Conservation (phyloP, 2,113 vertebrate genomes). For the Orycteropus afer region DNA sequence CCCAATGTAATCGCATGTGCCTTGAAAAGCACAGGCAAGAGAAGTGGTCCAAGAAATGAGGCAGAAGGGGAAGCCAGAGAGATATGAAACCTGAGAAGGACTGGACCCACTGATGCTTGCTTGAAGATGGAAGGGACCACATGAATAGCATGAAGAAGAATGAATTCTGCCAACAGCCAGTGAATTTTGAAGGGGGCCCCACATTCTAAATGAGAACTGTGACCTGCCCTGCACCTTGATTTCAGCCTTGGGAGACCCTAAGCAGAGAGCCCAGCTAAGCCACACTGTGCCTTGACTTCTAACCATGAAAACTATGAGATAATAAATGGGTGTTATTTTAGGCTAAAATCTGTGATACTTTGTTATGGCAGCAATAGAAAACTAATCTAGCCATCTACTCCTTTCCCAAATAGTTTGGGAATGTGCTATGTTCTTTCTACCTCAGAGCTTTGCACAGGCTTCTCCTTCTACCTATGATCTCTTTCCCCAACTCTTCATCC, state of each 20-base stretch:
- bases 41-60: not conserved
- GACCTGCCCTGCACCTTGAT: not conserved
- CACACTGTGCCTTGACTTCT: not conserved
- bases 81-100: not conserved
- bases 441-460: not conserved
- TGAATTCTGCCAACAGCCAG: not conserved
- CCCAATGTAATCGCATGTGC: not conserved
- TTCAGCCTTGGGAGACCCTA: not conserved
- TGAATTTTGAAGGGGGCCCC: not conserved
- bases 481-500: not conserved
- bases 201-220: not conserved
- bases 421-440: not conserved
- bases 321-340: not conserved
- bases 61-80: not conserved
- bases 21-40: conserved; percentile 2
- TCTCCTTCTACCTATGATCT: not conserved
- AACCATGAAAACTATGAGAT: not conserved
- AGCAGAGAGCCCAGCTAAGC: not conserved
- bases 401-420: not conserved
- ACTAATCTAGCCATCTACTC: not conserved
- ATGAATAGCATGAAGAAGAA: not conserved
- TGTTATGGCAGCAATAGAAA: not conserved
- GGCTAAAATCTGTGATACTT: not conserved
- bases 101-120: not conserved
- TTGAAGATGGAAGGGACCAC: not conserved